Evolutionary conservation across 2,113 vertebrate species (phyloP).

Genomic region (Embiotoca jacksoni): DNA sequence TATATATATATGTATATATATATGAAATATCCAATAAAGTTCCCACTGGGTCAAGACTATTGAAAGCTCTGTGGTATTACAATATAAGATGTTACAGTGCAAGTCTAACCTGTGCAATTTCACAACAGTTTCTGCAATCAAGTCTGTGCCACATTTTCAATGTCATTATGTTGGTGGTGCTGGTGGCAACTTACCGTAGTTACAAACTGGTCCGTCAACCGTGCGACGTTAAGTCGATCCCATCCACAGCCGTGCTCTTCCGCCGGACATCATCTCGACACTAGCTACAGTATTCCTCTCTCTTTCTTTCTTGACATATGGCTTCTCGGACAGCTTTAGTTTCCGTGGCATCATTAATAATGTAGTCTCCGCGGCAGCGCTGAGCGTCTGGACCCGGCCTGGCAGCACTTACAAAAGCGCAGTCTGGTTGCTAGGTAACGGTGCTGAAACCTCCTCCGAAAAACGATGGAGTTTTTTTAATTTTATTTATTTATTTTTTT

Average conservation of each 20-base stretch:
- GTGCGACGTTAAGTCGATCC: neutral
- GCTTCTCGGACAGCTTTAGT: conserved; percentile 50
- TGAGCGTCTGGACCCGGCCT: conserved; percentile 61
- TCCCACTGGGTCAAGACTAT: too few relatives aligned
- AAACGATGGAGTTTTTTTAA: neutral
- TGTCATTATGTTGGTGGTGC: too few relatives aligned
- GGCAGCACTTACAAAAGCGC: conserved; percentile 32
- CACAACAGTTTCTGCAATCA: too few relatives aligned
- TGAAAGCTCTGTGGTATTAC: neutral
- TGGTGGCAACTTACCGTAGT: conserved; percentile 50
- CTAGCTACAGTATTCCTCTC: conserved; percentile 1
- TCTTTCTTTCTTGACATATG: conserved; percentile 47
- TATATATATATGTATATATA: too few relatives aligned
- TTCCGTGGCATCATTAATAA: conserved; percentile 73
- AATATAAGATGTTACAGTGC: too few relatives aligned
- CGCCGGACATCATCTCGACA: conserved; percentile 4
- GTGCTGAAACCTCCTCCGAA: neutral
- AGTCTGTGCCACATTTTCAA: too few relatives aligned
- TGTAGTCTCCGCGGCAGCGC: conserved; percentile 43
- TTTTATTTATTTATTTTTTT: neutral
- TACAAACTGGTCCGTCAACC: conserved; percentile 17
- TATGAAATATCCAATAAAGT: too few relatives aligned
- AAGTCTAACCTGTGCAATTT: too few relatives aligned
- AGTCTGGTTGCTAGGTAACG: conserved; percentile 67
- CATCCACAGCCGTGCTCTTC: conserved; percentile 2